A percentile compares a stretch with the other conserved stretches of the same genome.
Conservation (phyloP, 1,140 invertebrate species). For the Harpegnathos saltator region DNA sequence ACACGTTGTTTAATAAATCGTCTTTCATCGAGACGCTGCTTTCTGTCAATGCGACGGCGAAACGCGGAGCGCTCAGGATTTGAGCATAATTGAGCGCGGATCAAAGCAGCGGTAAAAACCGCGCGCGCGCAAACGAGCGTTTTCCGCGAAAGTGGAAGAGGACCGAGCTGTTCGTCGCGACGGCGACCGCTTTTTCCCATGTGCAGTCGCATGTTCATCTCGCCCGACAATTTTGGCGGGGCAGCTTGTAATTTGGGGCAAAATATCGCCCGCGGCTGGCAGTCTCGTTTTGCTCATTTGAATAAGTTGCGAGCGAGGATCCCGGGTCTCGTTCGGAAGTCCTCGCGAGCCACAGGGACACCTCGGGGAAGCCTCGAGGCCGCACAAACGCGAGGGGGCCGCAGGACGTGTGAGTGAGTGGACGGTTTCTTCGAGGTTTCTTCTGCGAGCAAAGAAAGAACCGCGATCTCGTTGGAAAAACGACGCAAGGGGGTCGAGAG, state of each 20-base stretch:
- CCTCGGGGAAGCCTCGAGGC: neutral
- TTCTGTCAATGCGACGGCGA: no score
- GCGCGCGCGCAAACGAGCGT: neutral
- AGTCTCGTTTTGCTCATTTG: constrained; percentile 44
- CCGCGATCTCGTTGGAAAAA: neutral
- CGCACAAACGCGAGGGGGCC: constrained; percentile 31
- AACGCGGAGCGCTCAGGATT: no score
- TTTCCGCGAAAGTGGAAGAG: neutral
- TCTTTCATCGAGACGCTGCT: no score
- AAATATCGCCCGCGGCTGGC: constrained; percentile 20
- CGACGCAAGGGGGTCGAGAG: no score
- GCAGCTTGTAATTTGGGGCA: constrained; percentile 63
- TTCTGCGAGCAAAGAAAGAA: constrained; percentile 14
- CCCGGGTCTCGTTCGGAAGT: constrained; percentile 7
- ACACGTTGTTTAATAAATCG: no score
- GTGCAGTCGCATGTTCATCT: constrained; percentile 32
- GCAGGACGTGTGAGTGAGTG: constrained; percentile 3
- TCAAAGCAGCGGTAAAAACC: no score
- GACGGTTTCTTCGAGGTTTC: no score
- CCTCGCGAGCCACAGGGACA: neutral
- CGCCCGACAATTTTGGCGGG: constrained; percentile 37
- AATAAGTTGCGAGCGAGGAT: constrained; percentile 40
- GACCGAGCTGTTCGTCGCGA: constrained; percentile 29
- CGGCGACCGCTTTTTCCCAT: neutral
- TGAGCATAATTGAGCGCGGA: no score